Evolutionary conservation across 2,888 invertebrate genomes (phyloP), one percentile per base, ranked within the genome.

Genomic region (Nomada ferruginata): DNA sequence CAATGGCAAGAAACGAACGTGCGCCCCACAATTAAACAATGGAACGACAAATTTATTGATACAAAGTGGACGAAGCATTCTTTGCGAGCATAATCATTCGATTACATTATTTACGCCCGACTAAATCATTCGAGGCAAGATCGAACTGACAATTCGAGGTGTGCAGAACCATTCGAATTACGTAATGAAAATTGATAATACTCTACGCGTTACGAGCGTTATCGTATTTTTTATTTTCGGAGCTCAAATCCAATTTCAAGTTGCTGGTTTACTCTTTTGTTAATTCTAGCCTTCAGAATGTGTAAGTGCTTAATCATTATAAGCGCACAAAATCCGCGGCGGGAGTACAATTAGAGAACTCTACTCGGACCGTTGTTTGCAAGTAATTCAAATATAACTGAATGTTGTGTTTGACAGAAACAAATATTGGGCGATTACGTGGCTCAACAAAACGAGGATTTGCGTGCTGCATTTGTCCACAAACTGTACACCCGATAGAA

Each of bases 111-210:
- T 81, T 71, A 55, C 59, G 53, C 15, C 57, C 64, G 23, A 71
- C 77, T 59, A 59, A 36, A 77, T 83, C 63, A 42, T 60, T 3
- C 23, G n/a, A 52, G 26, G 59, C 53, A 26, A 15, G 52, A 36
- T 73, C 61, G 57, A 42, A 2, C 20, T 50, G 81, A 70, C 74
- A 71, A 53, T 61, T 73, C 11, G 29, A 61, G 53, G 50, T 29
- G 55, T 20, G 15, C 65, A 57, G 53, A 55, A 36, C 36, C 23
- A 52, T 50, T 26, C 26, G 23, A 61, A 65, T 83, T 83, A 74
- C 63, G 47, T 77, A 83, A 83, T 59, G 74, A 64, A 77, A 64
- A 59, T n/a, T 63, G 70, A 82, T 82, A 82, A 63, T 71, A 18
- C 1, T 13, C 2, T n/a, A 7, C 10, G 26, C 50, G 23, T 71